Conservation (phyloP, 2,797 vertebrate species). For the Gephyroberyx darwinii region DNA sequence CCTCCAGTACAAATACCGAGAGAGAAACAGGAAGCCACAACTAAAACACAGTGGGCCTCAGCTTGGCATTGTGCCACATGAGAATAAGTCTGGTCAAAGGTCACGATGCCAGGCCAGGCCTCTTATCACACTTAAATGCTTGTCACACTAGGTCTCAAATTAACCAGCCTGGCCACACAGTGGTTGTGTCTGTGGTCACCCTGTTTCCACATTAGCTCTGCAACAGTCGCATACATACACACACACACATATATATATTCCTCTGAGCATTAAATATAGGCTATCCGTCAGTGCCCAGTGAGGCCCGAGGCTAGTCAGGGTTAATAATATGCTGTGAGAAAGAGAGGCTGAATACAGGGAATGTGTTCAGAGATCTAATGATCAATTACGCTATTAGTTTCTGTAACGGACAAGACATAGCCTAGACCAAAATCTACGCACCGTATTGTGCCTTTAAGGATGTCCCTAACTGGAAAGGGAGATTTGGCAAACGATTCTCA, state of each 20-base stretch:
- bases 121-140: conserved; percentile 42
- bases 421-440: background rate
- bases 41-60: conserved; percentile 19
- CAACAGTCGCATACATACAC: conserved; percentile 8
- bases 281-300: conserved; percentile 11
- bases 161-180: conserved; percentile 16
- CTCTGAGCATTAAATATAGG: conserved; percentile 21
- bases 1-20: background rate
- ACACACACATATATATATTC: background rate
- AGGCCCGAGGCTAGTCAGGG: background rate
- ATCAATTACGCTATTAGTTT: background rate
- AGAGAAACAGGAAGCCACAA: conserved; percentile 6
- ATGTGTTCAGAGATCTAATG: conserved; percentile 6
- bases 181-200: conserved; percentile 21
- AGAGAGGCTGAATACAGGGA: background rate
- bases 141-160: conserved; percentile 8
- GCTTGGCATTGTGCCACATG: conserved; percentile 4
- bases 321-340: conserved; percentile 2
- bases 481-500: background rate
- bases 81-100: conserved; percentile 27
- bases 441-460: background rate
- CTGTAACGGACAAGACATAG: background rate
- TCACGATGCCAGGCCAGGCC: background rate
- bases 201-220: conserved; percentile 11
- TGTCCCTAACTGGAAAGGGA: background rate